A percentile compares a stretch with the other conserved stretches of the same genome.
Evolutionary conservation across 2,797 vertebrate species (phyloP).

Genomic region (Lacerta agilis): DNA sequence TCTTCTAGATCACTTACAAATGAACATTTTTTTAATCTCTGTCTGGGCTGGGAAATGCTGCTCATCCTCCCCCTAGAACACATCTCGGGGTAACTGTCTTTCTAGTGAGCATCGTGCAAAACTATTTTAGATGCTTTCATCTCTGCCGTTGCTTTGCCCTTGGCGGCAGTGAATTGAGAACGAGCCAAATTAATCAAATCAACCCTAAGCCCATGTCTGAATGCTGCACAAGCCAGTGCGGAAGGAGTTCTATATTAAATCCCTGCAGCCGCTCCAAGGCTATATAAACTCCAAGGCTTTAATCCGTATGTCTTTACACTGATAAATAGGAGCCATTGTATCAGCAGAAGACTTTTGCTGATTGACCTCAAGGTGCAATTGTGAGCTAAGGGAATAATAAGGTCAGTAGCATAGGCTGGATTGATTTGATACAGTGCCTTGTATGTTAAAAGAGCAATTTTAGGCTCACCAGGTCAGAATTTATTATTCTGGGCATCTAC

Average conservation of each 20-base stretch:
- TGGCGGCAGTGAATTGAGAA: constrained; percentile 18
- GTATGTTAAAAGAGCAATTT: constrained; percentile 36
- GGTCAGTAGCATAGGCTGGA: constrained; percentile 12
- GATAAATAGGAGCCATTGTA: constrained; percentile 9
- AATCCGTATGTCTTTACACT: constrained; percentile 41
- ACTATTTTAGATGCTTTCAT: constrained; percentile 19
- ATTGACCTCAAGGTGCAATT: constrained; percentile 35
- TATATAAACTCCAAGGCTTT: constrained; percentile 20
- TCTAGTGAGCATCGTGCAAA: background rate
- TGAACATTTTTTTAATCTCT: background rate
- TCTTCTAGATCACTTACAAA: background rate
- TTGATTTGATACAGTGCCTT: constrained; percentile 33
- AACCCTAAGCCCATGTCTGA: background rate
- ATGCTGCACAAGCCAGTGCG: background rate
- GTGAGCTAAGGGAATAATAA: constrained; percentile 30
- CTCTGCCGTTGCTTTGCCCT: background rate
- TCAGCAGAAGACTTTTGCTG: background rate
- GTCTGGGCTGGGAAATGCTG: background rate
- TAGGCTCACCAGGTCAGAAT: constrained; percentile 10
- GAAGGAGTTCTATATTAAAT: constrained; percentile 23
- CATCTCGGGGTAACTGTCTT: background rate
- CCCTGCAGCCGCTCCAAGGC: constrained; percentile 12
- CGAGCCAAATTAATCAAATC: constrained; percentile 44
- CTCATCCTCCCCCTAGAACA: background rate
- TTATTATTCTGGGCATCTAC: constrained; percentile 17